A percentile compares a stretch with the other conserved stretches of the same genome.
Conservation (phyloP, 2,113 vertebrate genomes). For the Ranitomeya imitator region DNA sequence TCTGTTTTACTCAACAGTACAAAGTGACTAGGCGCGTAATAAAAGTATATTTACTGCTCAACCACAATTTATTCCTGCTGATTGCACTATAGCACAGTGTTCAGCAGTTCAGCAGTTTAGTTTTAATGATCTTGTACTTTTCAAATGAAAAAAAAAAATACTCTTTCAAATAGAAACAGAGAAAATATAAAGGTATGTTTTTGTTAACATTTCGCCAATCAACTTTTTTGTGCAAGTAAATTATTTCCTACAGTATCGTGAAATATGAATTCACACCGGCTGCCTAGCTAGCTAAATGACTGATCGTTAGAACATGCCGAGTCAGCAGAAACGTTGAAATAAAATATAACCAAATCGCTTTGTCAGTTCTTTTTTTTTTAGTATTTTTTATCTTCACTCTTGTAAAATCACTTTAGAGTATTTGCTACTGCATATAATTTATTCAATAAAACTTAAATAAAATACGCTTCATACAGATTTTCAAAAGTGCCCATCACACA, state of each 20-base stretch:
- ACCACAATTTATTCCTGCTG: not conserved
- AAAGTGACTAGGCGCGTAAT: not conserved
- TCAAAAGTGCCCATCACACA: too few species aligned
- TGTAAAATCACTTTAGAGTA: not conserved
- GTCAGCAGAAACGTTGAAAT: not conserved
- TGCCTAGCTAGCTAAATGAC: not conserved
- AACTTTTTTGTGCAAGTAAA: conserved; percentile 1
- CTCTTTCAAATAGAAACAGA: not conserved
- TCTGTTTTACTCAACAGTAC: not conserved
- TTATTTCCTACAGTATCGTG: not conserved
- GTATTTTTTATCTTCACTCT: not conserved
- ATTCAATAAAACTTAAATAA: too few species aligned
- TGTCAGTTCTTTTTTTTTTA: not conserved
- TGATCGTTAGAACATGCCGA: conserved; percentile 2
- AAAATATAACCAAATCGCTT: not conserved
- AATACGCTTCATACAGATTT: too few species aligned
- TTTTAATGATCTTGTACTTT: not conserved
- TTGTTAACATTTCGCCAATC: not conserved
- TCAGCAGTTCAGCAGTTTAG: not conserved
- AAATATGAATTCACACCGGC: not conserved
- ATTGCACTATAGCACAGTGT: not conserved
- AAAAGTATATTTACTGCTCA: not conserved
- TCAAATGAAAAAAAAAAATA: not conserved
- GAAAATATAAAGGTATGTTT: not conserved
- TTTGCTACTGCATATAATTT: not conserved